phyloP scores from a whole-genome alignment of 92 coral and sea anemone species.

The Heliopora coerulea region DNA sequence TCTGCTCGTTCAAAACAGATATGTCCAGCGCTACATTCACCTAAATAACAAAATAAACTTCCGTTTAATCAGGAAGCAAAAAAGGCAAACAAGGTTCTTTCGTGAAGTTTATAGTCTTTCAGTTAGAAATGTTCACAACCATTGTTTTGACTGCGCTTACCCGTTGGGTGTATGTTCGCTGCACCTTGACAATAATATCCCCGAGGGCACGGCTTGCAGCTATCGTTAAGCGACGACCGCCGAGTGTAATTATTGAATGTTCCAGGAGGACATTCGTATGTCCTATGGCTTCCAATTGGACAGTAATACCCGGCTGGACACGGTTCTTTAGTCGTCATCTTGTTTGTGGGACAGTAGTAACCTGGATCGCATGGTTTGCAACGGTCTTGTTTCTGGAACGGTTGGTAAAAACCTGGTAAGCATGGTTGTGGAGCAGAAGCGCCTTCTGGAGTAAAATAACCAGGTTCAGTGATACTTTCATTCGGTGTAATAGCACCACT shows the following conservation, averaged over 20 bases:
- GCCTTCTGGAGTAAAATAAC: constrained; percentile 80
- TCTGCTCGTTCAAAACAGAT: constrained; percentile 79
- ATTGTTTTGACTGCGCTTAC: constrained; percentile 54
- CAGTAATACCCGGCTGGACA: constrained; percentile 87
- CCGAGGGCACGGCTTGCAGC: constrained; percentile 73
- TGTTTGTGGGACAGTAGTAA: constrained; percentile 79
- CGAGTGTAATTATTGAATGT: constrained; percentile 79
- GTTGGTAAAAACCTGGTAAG: constrained; percentile 83
- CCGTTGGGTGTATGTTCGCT: constrained; percentile 79
- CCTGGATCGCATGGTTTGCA: constrained; percentile 84
- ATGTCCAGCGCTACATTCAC: constrained; percentile 76
- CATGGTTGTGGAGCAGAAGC: constrained; percentile 91
- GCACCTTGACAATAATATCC: constrained; percentile 93
- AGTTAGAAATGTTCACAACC: too few relatives aligned
- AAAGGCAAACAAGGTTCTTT: too few relatives aligned
- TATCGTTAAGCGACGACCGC: constrained; percentile 68
- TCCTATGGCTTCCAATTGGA: constrained; percentile 89
- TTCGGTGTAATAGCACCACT: constrained; percentile 79
- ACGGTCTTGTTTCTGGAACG: constrained; percentile 70
- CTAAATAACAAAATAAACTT: constrained; percentile 28
- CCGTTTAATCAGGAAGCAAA: too few relatives aligned
- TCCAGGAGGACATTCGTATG: constrained; percentile 85
- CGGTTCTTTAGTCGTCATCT: constrained; percentile 58
- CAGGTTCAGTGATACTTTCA: constrained; percentile 72
- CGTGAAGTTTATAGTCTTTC: too few relatives aligned